These are phyloP conservation scores for Pipra filicauda DNA, from an alignment of 2,113 vertebrate genomes.

Conservation along the genomic window DNA sequence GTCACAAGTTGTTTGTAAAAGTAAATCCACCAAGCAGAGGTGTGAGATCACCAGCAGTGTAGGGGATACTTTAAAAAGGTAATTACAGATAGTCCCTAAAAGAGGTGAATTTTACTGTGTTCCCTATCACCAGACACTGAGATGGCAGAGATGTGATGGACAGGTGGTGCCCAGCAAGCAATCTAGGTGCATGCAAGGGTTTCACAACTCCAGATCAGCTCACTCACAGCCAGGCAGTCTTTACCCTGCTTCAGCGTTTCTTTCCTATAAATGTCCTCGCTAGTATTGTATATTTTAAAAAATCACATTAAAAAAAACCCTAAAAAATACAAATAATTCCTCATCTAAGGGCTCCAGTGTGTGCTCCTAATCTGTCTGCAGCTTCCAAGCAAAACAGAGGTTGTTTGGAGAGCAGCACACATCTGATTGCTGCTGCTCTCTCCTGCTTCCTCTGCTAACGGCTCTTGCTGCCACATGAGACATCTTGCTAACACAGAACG, in stretches of 20 bases:
- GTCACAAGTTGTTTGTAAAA: background rate
- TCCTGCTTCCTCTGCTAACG: background rate
- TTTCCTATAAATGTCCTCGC: slow-evolving; percentile 39
- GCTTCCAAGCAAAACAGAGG: slow-evolving; percentile 60
- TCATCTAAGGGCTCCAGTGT: slow-evolving; percentile 11
- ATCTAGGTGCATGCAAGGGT: accelerated
- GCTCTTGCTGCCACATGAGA: slow-evolving; percentile 39
- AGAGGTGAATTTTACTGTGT: background rate
- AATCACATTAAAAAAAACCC: slow-evolving; percentile 19
- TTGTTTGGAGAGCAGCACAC: slow-evolving; percentile 33
- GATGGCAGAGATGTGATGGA: background rate
- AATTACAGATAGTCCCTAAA: background rate
- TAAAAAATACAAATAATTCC: slow-evolving; percentile 57
- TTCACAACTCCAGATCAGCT: background rate
- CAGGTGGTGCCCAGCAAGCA: background rate
- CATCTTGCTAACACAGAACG: slow-evolving; percentile 15
- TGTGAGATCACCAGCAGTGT: accelerated
- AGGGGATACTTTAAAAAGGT: background rate
- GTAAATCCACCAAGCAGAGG: background rate
- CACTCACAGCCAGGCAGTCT: background rate
- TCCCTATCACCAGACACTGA: background rate
- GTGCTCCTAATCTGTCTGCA: slow-evolving; percentile 37
- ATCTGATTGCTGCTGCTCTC: slow-evolving; percentile 32
- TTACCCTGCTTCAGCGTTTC: background rate
- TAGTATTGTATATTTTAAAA: slow-evolving; percentile 40